phyloP scores from a whole-genome alignment of 2,888 invertebrate genomes.

The Nomada goodeniana region DNA sequence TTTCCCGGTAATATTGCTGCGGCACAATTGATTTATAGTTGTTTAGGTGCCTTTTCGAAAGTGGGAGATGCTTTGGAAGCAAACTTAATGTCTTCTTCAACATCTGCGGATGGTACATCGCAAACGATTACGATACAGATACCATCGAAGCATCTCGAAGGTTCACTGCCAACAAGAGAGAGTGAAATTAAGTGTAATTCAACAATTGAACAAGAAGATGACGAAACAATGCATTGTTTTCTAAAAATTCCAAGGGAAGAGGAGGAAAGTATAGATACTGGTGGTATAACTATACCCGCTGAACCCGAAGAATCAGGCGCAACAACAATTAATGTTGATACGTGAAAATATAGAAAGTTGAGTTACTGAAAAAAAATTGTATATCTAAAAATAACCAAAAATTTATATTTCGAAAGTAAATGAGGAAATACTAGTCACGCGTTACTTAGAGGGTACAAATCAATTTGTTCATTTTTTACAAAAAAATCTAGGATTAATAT shows the following conservation, averaged over 20 bases:
- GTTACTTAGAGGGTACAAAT: slow-evolving; percentile 66
- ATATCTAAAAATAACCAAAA: slow-evolving; percentile 41
- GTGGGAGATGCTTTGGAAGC: slow-evolving; percentile 80
- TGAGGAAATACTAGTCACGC: slow-evolving; percentile 71
- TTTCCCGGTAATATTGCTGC: slow-evolving; percentile 83
- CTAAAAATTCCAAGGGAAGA: slow-evolving; percentile 81
- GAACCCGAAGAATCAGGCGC: slow-evolving; percentile 79
- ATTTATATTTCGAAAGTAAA: slow-evolving; percentile 45
- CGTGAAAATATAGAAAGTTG: slow-evolving; percentile 52
- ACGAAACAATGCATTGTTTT: slow-evolving; percentile 84
- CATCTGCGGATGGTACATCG: slow-evolving; percentile 82
- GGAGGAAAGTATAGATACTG: slow-evolving; percentile 85
- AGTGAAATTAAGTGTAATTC: slow-evolving; percentile 66
- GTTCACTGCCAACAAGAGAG: slow-evolving; percentile 75
- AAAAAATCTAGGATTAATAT: slow-evolving; percentile 47
- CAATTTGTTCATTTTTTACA: slow-evolving; percentile 34
- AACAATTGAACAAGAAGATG: slow-evolving; percentile 82
- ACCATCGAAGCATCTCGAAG: slow-evolving; percentile 80
- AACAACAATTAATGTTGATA: slow-evolving; percentile 70
- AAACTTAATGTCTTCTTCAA: slow-evolving; percentile 82
- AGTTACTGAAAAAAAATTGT: slow-evolving; percentile 35
- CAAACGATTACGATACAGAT: slow-evolving; percentile 82
- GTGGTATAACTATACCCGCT: slow-evolving; percentile 87
- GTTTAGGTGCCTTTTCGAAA: slow-evolving; percentile 81
- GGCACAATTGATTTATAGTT: slow-evolving; percentile 83